A percentile compares a stretch with the other conserved stretches of the same genome.
Conservation (phyloP, 64 coral and sea anemone genomes). For the Montipora cactus region DNA sequence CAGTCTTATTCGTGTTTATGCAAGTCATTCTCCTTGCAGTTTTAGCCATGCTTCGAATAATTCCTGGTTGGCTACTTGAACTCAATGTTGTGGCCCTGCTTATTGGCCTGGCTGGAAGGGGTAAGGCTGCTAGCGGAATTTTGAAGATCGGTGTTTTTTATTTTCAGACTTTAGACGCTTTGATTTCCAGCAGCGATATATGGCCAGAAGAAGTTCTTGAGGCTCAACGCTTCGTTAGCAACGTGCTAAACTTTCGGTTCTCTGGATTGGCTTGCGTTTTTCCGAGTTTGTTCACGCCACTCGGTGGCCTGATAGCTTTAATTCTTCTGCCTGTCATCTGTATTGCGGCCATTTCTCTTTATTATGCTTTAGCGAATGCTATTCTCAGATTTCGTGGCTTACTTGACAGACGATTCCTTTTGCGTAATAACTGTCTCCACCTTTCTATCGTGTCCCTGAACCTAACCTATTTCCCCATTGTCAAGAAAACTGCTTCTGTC, state of each 20-base stretch:
- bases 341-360: conserved; percentile 5
- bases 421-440: conserved; percentile 47
- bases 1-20: neutral
- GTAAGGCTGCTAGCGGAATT: conserved; percentile 43
- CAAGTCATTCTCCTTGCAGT: conserved; percentile 73
- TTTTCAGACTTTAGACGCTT: conserved; percentile 82
- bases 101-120: conserved; percentile 71
- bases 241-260: conserved; percentile 80
- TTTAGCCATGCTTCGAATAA: conserved; percentile 59
- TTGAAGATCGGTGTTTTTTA: conserved; percentile 83
- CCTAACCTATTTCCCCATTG: conserved; percentile 89
- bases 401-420: neutral
- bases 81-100: conserved; percentile 62
- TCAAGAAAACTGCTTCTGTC: conserved; percentile 56
- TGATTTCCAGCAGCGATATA: conserved; percentile 63
- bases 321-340: conserved; percentile 65
- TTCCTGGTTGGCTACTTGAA: conserved; percentile 87
- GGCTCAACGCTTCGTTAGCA: conserved; percentile 58
- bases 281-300: conserved; percentile 69
- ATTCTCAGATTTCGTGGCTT: conserved; percentile 19
- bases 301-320: conserved; percentile 57
- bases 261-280: conserved; percentile 66
- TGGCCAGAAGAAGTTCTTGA: conserved; percentile 62
- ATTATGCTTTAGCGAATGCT: conserved; percentile 16
- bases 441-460: conserved; percentile 73